These are phyloP conservation scores for Morpho helenor DNA, from an alignment of 2,888 invertebrate species.

Conservation along the genomic window DNA sequence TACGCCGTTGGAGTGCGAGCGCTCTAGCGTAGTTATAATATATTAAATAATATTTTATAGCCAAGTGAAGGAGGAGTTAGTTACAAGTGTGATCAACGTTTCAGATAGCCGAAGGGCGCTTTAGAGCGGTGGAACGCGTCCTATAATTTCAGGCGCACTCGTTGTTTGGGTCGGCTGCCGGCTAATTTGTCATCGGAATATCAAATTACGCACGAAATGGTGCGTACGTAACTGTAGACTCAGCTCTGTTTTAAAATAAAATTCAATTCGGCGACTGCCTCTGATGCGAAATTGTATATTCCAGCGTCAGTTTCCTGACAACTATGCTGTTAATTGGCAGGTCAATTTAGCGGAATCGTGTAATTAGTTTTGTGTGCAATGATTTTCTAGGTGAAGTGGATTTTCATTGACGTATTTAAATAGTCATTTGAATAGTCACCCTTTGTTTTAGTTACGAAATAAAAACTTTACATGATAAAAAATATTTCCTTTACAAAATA, in stretches of 20 bases:
- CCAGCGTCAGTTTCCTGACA: constrained; percentile 47
- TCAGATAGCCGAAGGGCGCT: constrained; percentile 5
- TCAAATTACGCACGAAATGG: constrained; percentile 76
- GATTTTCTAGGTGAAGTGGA: constrained; percentile 16
- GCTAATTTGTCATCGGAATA: constrained; percentile 77
- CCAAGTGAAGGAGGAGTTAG: no score
- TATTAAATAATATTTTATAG: no score
- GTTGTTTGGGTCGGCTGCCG: constrained; percentile 51
- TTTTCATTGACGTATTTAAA: constrained; percentile 8
- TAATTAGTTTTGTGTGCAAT: constrained; percentile 36
- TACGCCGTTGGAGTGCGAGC: no score
- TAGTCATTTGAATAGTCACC: neutral
- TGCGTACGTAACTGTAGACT: constrained; percentile 68
- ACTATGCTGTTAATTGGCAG: constrained; percentile 49
- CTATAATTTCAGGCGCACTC: constrained; percentile 64
- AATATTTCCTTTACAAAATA: no score
- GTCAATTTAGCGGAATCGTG: constrained; percentile 53
- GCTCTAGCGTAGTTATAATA: no score
- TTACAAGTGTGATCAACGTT: constrained; percentile 1
- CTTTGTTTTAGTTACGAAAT: no score
- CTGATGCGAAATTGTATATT: constrained; percentile 49
- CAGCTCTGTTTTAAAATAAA: constrained; percentile 65
- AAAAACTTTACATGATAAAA: no score
- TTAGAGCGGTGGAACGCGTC: constrained; percentile 33
- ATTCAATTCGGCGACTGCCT: constrained; percentile 59